Evolutionary conservation across 1,140 invertebrate species (phyloP).

Genomic region (Sipha flava): DNA sequence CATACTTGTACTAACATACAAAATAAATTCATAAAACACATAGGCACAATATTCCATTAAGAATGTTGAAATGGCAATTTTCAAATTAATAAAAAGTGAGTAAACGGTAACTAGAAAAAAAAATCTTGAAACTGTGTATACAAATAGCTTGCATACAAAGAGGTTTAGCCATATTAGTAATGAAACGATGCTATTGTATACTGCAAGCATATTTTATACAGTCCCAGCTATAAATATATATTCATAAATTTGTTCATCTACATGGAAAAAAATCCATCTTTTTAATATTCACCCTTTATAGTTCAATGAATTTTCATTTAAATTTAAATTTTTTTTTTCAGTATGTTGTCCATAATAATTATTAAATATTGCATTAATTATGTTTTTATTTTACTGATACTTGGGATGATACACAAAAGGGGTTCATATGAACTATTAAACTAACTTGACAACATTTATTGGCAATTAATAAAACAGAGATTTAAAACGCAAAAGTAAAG

Average conservation of each 20-base stretch:
- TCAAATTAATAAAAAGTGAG: not conserved
- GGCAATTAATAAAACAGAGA: too few species aligned
- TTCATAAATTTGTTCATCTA: not conserved
- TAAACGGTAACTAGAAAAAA: not conserved
- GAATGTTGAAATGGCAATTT: not conserved
- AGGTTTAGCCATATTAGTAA: not conserved
- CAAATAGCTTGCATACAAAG: not conserved
- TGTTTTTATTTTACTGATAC: not conserved
- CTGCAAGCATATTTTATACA: not conserved
- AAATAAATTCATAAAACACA: not conserved
- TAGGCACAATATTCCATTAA: not conserved
- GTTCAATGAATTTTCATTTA: constrained; percentile 4
- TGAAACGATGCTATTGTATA: not conserved
- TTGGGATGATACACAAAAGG: not conserved
- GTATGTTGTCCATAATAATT: not conserved
- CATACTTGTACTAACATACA: not conserved
- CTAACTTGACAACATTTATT: not conserved
- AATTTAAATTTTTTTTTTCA: not conserved
- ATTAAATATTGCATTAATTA: not conserved
- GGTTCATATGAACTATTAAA: not conserved
- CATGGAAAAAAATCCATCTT: not conserved
- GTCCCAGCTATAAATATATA: not conserved
- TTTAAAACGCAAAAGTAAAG: too few species aligned
- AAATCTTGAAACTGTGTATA: not conserved
- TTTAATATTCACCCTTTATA: not conserved